phyloP scores from a whole-genome alignment of 2,113 vertebrate genomes.

The Sebastes schlegelii region DNA sequence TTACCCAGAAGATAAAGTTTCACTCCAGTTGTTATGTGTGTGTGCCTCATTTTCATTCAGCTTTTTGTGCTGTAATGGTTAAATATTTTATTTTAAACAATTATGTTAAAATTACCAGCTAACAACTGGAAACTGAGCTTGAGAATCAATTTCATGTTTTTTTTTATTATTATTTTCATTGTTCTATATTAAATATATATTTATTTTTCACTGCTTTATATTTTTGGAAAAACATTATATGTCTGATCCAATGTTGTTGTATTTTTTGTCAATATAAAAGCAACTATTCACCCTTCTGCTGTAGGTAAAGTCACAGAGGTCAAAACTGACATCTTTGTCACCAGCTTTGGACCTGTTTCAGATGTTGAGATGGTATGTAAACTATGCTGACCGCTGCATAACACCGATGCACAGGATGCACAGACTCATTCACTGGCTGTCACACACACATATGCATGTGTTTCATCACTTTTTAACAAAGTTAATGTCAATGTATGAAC shows the following conservation, averaged over 20 bases:
- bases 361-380: constrained; percentile 88
- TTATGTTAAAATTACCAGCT: neutral
- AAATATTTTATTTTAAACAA: neutral
- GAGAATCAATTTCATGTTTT: neutral
- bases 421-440: constrained; percentile 15
- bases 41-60: constrained; percentile 11
- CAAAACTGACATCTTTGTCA: constrained; percentile 89
- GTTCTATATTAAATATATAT: neutral
- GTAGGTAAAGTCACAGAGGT: constrained; percentile 87
- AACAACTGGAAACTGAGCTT: constrained; percentile 3
- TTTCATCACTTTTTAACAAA: constrained; percentile 10
- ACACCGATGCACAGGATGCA: neutral
- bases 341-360: constrained; percentile 89
- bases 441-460: constrained; percentile 22
- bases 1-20: constrained; percentile 51
- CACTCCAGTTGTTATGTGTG: constrained; percentile 18
- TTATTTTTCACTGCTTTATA: neutral
- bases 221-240: neutral
- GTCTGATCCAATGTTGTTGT: constrained; percentile 7
- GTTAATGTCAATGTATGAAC: neutral
- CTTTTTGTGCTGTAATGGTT: neutral
- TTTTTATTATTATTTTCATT: constrained; percentile 1
- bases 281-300: constrained; percentile 47
- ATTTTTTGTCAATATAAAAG: constrained; percentile 8
- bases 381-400: constrained; percentile 3